Conservation (phyloP, 2,888 invertebrate genomes). For the Polymixis lichenea region DNA sequence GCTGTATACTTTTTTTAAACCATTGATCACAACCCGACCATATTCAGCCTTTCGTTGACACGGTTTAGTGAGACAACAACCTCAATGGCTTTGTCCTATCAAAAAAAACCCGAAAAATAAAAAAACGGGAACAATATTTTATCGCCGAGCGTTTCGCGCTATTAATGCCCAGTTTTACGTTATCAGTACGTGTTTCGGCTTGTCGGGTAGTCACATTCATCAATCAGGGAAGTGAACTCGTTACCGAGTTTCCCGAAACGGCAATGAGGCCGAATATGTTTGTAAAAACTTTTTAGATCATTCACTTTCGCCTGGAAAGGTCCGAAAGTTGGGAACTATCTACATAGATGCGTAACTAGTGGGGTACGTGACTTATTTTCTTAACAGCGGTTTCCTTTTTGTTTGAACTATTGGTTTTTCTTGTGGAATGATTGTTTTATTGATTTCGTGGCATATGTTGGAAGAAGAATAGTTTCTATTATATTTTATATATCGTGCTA, state of each 20-base stretch:
- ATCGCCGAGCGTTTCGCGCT: constrained; percentile 72
- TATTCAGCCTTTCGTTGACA: constrained; percentile 47
- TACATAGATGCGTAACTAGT: constrained; percentile 69
- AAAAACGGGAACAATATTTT: constrained; percentile 72
- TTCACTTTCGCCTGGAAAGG: constrained; percentile 85
- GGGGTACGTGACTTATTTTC: constrained; percentile 71
- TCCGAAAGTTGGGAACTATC: constrained; percentile 68
- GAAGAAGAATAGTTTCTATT: background rate
- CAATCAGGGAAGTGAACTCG: constrained; percentile 88
- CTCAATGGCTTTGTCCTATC: constrained; percentile 52
- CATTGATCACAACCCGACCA: constrained; percentile 26
- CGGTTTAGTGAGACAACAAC: constrained; percentile 54
- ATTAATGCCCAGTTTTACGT: constrained; percentile 79
- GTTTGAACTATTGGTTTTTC: constrained; percentile 47
- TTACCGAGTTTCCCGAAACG: constrained; percentile 84
- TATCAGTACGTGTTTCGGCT: constrained; percentile 82
- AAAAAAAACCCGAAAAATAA: constrained; percentile 67
- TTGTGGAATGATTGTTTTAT: constrained; percentile 37
- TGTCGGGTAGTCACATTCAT: constrained; percentile 79
- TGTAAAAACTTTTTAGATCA: constrained; percentile 87
- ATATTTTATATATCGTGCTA: background rate
- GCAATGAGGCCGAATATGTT: constrained; percentile 83
- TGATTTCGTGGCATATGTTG: constrained; percentile 19
- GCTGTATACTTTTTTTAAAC: constrained; percentile 38
- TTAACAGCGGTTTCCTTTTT: constrained; percentile 51